These are phyloP conservation scores for Eudasyphora cyanicolor DNA, from an alignment of 2,888 invertebrate genomes.

Conservation along the genomic window DNA sequence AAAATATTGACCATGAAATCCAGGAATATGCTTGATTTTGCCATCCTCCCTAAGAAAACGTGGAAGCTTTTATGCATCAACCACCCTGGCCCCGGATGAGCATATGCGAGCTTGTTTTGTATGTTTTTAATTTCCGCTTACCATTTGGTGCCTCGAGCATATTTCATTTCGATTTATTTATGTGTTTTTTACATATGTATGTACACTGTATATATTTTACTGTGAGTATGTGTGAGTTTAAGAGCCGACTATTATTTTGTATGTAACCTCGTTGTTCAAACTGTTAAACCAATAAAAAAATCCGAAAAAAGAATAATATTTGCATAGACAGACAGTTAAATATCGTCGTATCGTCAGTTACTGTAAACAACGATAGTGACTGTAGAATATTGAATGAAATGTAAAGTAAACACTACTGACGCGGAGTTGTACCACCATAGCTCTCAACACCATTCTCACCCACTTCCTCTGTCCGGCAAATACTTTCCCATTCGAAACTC, in stretches of 20 bases:
- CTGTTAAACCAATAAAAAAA: constrained; percentile 65
- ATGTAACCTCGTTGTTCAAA: background rate
- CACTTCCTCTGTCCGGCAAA: background rate
- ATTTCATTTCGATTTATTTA: constrained; percentile 41
- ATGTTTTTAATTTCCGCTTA: constrained; percentile 60
- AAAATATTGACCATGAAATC: constrained; percentile 56
- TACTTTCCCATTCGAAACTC: background rate
- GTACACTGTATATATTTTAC: no score
- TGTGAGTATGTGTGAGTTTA: background rate
- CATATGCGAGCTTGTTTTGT: background rate
- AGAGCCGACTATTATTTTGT: background rate
- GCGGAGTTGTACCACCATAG: constrained; percentile 45
- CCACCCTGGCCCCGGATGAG: background rate
- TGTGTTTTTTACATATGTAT: background rate
- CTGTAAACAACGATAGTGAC: constrained; percentile 52
- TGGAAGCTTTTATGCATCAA: background rate
- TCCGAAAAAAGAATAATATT: constrained; percentile 75
- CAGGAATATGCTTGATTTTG: background rate
- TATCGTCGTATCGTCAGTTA: constrained; percentile 66
- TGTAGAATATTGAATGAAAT: constrained; percentile 66
- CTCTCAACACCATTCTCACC: constrained; percentile 65
- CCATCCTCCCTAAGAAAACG: background rate
- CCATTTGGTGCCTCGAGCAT: constrained; percentile 39
- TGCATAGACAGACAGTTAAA: constrained; percentile 72
- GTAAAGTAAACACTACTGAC: constrained; percentile 74